Evolutionary conservation across 1,140 invertebrate species (phyloP), one percentile per base, ranked within the genome.

Genomic region (Amphibalanus amphitrite): DNA sequence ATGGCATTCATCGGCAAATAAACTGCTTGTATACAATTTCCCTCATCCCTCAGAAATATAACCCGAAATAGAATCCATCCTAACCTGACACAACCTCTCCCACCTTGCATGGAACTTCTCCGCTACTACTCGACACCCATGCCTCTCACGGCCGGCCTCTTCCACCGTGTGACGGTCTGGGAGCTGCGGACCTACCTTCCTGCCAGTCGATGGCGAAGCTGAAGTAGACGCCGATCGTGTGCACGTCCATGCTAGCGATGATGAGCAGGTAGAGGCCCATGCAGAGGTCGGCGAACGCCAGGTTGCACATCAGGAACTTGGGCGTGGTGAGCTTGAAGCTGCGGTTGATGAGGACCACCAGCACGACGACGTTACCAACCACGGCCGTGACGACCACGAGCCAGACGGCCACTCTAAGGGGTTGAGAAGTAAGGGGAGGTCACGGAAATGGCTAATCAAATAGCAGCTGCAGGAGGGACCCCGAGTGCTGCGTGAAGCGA

Each of bases 191-290:
- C 79, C 79, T 77, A 86, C 88, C 90, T 74, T 89, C 89, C 80
- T 95, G 93, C 93, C 93, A 95, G 77, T 89, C 85, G 73, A 91
- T 91, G 0, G 93, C 92, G 77, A 89, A 89, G 78, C 92, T 93
- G 78, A 94, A 94, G 80, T 93, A 95, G 71, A 86, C 86, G 4
- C 90, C 90, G 71, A 90, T 86, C 0, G 90, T 93, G 73, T 87
- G 85, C 0, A 88, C 79, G 82, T 95, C 93, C 75, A 91, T 88
- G 0, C 87, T 84, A 0, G 91, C 92, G 29, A 95, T 84, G 72
- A 93, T 82, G 23, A 92, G 81, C n/a, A 95, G 81, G 80, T 95
- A 95, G 0, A 91, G 74, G 1, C 91, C 91, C 83, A 93, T 89
- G 72, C 87, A 90, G 0, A 91, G 82, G 79, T 95, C 92, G 26